Evolutionary conservation across 2,888 invertebrate genomes (phyloP).

Genomic region (Spialia ferax): DNA sequence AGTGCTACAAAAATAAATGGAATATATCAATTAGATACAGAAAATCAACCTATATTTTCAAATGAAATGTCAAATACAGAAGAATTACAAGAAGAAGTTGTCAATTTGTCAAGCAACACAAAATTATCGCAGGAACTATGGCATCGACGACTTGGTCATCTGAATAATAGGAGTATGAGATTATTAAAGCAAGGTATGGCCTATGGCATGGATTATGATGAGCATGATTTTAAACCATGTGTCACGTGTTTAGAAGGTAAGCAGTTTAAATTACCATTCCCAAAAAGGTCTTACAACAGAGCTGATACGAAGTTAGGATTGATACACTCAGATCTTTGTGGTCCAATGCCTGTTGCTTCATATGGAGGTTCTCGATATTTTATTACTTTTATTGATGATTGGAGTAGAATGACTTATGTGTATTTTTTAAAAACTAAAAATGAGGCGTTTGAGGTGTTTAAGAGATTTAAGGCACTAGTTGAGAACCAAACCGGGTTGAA

Average conservation of each 20-base stretch:
- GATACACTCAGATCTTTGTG: conserved; percentile 43
- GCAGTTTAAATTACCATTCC: conserved; percentile 42
- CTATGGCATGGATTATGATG: conserved; percentile 40
- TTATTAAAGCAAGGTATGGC: conserved; percentile 42
- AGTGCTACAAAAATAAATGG: conserved; percentile 30
- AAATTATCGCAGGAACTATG: conserved; percentile 34
- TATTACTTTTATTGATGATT: conserved; percentile 40
- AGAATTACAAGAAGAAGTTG: background rate
- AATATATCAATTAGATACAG: conserved; percentile 37
- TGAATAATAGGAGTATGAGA: conserved; percentile 40
- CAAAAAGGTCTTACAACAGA: conserved; percentile 35
- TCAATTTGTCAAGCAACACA: conserved; percentile 21
- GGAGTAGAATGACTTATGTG: conserved; percentile 1
- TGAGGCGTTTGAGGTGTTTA: background rate
- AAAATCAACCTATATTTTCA: background rate
- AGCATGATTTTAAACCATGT: conserved; percentile 34
- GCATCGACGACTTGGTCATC: conserved; percentile 43
- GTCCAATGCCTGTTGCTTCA: conserved; percentile 40
- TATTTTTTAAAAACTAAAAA: background rate
- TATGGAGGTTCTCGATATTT: conserved; percentile 38
- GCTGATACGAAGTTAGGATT: conserved; percentile 38
- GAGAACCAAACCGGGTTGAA: background rate
- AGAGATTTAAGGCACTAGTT: background rate
- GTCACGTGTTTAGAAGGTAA: conserved; percentile 43
- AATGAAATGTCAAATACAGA: background rate